A percentile compares a stretch with the other conserved stretches of the same genome.
Conservation (phyloP, 2,797 vertebrate genomes). For the Pipistrellus pygmaeus region DNA sequence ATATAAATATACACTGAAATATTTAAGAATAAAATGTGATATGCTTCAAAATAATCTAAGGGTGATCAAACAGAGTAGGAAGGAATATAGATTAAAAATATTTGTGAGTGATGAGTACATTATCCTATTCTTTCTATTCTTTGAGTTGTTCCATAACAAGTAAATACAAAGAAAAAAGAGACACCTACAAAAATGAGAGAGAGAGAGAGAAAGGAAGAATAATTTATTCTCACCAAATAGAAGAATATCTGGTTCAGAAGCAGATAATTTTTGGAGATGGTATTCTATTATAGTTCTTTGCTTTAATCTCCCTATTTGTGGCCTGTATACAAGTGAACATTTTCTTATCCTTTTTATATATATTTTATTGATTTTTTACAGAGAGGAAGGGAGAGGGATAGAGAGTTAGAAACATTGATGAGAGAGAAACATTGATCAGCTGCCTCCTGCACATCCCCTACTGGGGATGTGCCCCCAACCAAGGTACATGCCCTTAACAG, state of each 20-base stretch:
- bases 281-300: background rate
- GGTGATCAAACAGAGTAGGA: background rate
- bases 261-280: background rate
- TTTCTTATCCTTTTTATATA: background rate
- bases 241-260: background rate
- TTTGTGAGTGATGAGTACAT: background rate
- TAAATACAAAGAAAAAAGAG: background rate
- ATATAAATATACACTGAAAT: background rate
- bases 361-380: no score
- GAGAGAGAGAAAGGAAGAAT: background rate
- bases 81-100: background rate
- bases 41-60: background rate
- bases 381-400: no score
- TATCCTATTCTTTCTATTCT: background rate
- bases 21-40: background rate
- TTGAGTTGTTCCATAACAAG: background rate
- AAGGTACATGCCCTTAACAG: no score
- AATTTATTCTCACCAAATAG: background rate
- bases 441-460: no score
- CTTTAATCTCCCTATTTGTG: background rate
- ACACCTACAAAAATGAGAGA: no score
- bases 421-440: no score
- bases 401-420: no score
- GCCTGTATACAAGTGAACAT: background rate
- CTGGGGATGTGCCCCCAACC: no score